phyloP scores from a whole-genome alignment of 2,888 invertebrate species.

The Microplitis manilae region DNA sequence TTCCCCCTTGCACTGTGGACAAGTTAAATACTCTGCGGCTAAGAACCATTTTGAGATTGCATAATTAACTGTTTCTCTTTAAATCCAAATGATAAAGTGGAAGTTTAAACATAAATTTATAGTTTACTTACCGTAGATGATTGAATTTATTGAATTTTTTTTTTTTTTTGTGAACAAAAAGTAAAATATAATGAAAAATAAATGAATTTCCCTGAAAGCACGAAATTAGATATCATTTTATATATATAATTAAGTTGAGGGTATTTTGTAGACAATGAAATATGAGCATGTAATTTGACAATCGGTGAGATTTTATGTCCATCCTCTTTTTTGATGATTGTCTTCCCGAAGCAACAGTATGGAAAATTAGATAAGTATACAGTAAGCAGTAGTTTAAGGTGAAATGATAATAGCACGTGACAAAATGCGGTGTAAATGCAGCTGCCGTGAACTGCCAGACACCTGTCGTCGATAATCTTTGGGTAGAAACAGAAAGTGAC shows the following conservation, averaged over 20 bases:
- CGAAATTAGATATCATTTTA: neutral
- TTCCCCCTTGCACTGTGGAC: constrained; percentile 42
- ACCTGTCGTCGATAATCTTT: constrained; percentile 31
- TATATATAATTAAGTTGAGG: constrained; percentile 2
- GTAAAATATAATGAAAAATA: constrained; percentile 6
- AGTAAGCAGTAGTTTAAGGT: constrained; percentile 23
- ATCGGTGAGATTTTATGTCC: neutral
- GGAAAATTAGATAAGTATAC: constrained; percentile 41
- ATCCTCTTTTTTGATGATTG: neutral
- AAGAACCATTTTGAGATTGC: constrained; percentile 48
- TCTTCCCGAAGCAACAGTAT: constrained; percentile 13
- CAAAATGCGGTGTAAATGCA: constrained; percentile 30
- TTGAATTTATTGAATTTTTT: neutral
- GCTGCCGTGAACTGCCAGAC: constrained; percentile 30
- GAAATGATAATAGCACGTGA: constrained; percentile 34
- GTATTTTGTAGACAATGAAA: neutral
- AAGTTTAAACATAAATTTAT: neutral
- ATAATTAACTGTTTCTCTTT: constrained; percentile 45
- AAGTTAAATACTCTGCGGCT: constrained; percentile 50
- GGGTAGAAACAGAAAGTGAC: constrained; percentile 30
- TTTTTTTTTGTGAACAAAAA: neutral
- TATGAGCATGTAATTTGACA: constrained; percentile 4
- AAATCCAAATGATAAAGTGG: neutral
- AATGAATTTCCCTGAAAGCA: neutral
- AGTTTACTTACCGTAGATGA: neutral